phyloP scores from a whole-genome alignment of 2,113 vertebrate genomes.

The Micromys minutus region DNA sequence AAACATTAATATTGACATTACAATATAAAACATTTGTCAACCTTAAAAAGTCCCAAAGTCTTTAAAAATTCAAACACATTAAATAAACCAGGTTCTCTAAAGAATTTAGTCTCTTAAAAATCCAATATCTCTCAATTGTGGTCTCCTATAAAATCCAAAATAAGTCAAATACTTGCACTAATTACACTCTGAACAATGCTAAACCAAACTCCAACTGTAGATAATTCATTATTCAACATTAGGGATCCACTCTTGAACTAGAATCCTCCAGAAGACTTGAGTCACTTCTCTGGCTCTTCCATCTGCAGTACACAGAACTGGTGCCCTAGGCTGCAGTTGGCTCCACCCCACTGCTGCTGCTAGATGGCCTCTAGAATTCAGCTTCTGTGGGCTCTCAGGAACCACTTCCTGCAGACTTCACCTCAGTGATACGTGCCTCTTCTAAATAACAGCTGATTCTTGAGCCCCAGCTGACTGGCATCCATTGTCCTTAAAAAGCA shows the following conservation, averaged over 20 bases:
- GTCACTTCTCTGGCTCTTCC: too few relatives aligned
- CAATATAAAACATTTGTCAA: background rate
- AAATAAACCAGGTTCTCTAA: background rate
- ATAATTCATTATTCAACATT: background rate
- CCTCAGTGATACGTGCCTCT: background rate
- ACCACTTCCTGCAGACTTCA: background rate
- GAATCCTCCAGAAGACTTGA: background rate
- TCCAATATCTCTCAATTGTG: too few relatives aligned
- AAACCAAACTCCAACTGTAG: background rate
- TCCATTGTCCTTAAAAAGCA: background rate
- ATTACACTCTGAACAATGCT: background rate
- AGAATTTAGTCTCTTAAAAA: too few relatives aligned
- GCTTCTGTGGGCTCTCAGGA: background rate
- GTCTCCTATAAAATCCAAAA: background rate
- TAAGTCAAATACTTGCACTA: background rate
- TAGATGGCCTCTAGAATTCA: background rate
- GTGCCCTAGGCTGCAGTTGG: background rate
- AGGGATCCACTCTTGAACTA: background rate
- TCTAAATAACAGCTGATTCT: background rate
- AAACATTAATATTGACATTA: background rate
- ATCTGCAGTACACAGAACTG: background rate
- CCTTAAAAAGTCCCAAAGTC: background rate
- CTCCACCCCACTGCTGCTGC: background rate
- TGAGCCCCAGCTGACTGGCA: background rate
- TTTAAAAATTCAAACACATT: background rate